Evolutionary conservation across 2,888 invertebrate species (phyloP), one percentile per base, ranked within the genome.

Genomic region (Philhelius pedissequus): DNA sequence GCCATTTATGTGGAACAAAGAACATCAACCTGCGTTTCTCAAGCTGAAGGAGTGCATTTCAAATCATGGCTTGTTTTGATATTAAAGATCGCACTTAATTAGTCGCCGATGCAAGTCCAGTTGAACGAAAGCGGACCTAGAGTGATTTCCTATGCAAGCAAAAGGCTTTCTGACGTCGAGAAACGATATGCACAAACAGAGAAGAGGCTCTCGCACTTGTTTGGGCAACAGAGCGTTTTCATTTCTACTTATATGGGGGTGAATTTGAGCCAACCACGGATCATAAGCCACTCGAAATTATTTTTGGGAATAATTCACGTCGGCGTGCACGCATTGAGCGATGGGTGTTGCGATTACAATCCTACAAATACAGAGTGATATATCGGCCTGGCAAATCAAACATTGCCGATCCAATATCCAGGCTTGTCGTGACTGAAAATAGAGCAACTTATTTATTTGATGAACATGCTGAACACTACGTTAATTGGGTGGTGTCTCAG

Each of bases 91-190:
- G 25, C 25, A 25, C 25, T 25, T 5, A 25, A 25, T 25, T 25
- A 25, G 5, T 25, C 25, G 25, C 32, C 32, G 32, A 32, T 32
- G 32, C 4, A 25, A 25, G 25, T 25, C 25, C 25, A 25, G 25
- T 25, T 25, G 25, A 25, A 25, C 25, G 25, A 25, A 25, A 4
- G 25, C 4, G 32, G 32, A 1, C 87, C 87, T 18, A 77, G 88
- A 76, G 83, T 92, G 1, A 90, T 92, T 35, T 88, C 88, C 1
- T 91, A 89, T 86, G 91, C 90, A 0, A 91, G 89, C 54, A n/a
- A n/a, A n/a, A n/a, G n/a, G n/a, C 88, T 90, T 48, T 88, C 88
- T 38, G 89, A 7, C 77, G 89, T 88, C 56, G 84, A 56, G 58
- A 71, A 6, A 68, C 76, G 22, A 86, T 88, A 86, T 78, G 88